phyloP scores from a whole-genome alignment of 2,797 vertebrate species.

The Linurgus olivaceus region DNA sequence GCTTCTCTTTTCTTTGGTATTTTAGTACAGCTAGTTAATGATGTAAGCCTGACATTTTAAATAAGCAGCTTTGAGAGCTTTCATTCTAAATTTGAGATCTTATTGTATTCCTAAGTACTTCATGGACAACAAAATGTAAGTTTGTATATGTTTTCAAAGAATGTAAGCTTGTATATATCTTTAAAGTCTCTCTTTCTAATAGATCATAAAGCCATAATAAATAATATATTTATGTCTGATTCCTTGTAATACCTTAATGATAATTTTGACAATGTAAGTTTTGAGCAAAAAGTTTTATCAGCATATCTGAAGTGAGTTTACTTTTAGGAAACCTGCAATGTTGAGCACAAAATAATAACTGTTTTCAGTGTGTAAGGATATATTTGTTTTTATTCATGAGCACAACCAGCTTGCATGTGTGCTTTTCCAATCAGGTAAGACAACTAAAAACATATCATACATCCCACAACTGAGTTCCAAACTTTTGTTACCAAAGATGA shows the following conservation, averaged over 20 bases:
- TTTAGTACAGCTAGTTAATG: neutral
- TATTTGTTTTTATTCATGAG: neutral
- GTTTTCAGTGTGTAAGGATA: neutral
- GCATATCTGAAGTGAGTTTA: neutral
- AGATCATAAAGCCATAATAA: neutral
- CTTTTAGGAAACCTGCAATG: neutral
- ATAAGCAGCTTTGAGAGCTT: neutral
- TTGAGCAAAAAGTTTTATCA: neutral
- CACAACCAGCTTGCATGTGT: fast-evolving
- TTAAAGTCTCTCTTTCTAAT: neutral
- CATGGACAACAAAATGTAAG: neutral
- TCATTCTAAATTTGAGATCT: neutral
- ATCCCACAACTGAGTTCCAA: neutral
- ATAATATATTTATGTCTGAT: neutral
- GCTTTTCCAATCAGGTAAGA: neutral
- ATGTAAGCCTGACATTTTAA: neutral
- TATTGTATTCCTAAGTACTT: neutral
- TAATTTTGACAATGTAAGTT: neutral
- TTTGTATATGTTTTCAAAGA: neutral
- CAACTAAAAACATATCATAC: neutral
- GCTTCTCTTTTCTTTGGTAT: neutral
- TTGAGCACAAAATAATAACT: neutral
- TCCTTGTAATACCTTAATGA: neutral
- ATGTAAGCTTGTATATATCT: neutral
- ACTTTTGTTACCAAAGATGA: neutral